Conservation (phyloP, 2,113 vertebrate genomes). For the Lepisosteus osseus region DNA sequence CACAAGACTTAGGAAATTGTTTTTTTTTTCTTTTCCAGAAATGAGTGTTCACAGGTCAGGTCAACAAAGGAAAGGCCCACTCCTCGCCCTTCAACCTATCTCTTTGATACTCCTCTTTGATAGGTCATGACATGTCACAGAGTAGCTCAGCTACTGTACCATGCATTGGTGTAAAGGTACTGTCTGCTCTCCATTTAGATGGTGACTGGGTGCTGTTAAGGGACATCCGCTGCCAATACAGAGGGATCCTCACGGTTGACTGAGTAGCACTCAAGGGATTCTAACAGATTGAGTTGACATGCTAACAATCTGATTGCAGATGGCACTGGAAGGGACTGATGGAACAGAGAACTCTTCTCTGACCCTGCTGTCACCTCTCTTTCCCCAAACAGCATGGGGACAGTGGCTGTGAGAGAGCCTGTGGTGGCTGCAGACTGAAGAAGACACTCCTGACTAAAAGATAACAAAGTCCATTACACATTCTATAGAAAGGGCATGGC, state of each 20-base stretch:
- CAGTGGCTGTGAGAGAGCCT: slow-evolving; percentile 1
- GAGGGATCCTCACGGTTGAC: slow-evolving; percentile 57
- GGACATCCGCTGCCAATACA: slow-evolving; percentile 59
- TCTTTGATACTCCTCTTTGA: slow-evolving; percentile 51
- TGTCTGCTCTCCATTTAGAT: slow-evolving; percentile 54
- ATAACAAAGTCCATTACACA: no score
- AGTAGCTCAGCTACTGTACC: slow-evolving; percentile 56
- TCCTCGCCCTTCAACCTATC: slow-evolving; percentile 43
- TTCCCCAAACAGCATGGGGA: slow-evolving; percentile 12
- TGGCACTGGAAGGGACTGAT: slow-evolving; percentile 46
- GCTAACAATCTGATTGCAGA: slow-evolving; percentile 72
- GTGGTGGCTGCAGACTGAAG: no score
- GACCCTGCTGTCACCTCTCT: slow-evolving; percentile 46
- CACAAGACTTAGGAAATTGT: slow-evolving; percentile 43
- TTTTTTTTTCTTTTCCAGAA: slow-evolving; percentile 44
- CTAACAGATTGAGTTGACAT: slow-evolving; percentile 69
- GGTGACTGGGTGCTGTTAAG: slow-evolving; percentile 59
- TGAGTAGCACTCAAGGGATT: slow-evolving; percentile 62
- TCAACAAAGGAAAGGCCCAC: slow-evolving; percentile 39
- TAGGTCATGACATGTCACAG: slow-evolving; percentile 58
- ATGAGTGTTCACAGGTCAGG: slow-evolving; percentile 33
- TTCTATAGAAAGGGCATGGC: no score
- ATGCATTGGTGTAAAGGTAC: slow-evolving; percentile 61
- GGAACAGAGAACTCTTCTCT: slow-evolving; percentile 42
- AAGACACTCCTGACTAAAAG: no score